These are phyloP conservation scores for Hucho hucho DNA, from an alignment of 2,113 vertebrate genomes.

Conservation along the genomic window DNA sequence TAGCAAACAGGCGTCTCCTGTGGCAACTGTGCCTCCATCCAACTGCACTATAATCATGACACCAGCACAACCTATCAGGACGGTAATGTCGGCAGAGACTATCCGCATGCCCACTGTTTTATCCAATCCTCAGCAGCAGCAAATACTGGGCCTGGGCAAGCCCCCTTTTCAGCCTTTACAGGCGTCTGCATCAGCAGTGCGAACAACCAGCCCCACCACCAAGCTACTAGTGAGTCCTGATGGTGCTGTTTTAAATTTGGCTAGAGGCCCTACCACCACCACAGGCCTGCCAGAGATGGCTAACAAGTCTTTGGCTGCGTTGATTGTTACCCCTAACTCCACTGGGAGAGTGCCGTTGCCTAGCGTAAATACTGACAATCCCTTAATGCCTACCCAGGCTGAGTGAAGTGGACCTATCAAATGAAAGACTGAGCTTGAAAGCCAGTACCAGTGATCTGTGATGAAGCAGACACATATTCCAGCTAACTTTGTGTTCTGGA, in stretches of 20 bases:
- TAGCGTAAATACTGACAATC: constrained; percentile 62
- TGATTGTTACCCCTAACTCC: constrained; percentile 70
- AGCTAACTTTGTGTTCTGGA: not conserved
- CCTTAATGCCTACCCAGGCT: constrained; percentile 41
- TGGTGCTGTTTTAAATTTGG: constrained; percentile 84
- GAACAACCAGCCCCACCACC: constrained; percentile 72
- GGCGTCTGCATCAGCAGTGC: constrained; percentile 58
- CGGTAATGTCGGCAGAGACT: constrained; percentile 37
- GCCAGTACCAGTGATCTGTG: constrained; percentile 18
- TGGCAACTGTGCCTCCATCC: constrained; percentile 49
- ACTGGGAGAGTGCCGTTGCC: constrained; percentile 68
- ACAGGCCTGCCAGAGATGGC: constrained; percentile 63
- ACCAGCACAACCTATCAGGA: constrained; percentile 50
- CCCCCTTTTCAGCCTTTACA: constrained; percentile 43
- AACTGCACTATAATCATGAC: constrained; percentile 48
- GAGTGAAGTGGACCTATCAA: constrained; percentile 49
- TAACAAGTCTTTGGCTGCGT: constrained; percentile 67
- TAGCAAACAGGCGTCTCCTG: constrained; percentile 55
- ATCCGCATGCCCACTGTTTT: constrained; percentile 37
- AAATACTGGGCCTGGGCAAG: constrained; percentile 36
- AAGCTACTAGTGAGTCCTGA: constrained; percentile 89
- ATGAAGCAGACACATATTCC: constrained; percentile 1
- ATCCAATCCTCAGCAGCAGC: constrained; percentile 29
- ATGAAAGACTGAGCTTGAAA: constrained; percentile 38
- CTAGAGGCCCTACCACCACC: constrained; percentile 67